Percentiles rank a stretch among this genome's conserved stretches.
phyloP scores from a whole-genome alignment of 2,113 vertebrate genomes.

The Mirza zaza region DNA sequence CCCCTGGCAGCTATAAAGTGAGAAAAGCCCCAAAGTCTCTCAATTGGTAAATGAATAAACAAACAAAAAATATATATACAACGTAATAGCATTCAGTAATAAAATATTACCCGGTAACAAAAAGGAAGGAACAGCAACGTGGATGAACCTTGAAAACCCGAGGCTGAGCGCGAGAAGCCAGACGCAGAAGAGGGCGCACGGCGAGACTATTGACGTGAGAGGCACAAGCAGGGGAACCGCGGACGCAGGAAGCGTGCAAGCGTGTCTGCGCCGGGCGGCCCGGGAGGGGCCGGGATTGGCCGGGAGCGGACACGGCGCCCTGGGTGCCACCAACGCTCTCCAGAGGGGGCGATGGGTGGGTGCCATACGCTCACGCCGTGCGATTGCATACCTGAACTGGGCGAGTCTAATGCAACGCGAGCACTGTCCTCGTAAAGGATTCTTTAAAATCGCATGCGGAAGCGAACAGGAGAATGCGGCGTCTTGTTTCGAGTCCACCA shows the following conservation, averaged over 20 bases:
- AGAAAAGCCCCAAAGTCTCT: not conserved
- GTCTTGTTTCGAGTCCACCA: not conserved
- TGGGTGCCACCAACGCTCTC: rapidly evolving
- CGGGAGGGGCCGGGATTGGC: not conserved
- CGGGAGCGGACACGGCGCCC: not conserved
- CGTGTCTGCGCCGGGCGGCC: rapidly evolving
- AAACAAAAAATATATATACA: not conserved
- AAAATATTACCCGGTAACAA: not conserved
- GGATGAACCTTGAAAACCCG: too few species aligned
- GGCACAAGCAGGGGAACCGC: not conserved
- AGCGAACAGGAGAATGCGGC: not conserved
- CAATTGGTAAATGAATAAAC: rapidly evolving
- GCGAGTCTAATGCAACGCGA: not conserved
- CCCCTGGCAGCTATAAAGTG: not conserved
- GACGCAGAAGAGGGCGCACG: rapidly evolving
- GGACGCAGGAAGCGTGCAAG: rapidly evolving
- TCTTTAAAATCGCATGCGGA: not conserved
- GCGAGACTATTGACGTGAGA: not conserved
- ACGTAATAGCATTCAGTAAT: too few species aligned
- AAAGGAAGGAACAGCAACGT: rapidly evolving
- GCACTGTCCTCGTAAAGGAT: not conserved
- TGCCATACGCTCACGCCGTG: rapidly evolving
- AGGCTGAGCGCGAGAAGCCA: not conserved
- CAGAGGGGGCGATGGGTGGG: rapidly evolving
- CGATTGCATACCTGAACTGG: rapidly evolving